These are phyloP conservation scores for Eristalinus sepulchralis DNA, from an alignment of 2,888 invertebrate genomes.

Conservation along the genomic window DNA sequence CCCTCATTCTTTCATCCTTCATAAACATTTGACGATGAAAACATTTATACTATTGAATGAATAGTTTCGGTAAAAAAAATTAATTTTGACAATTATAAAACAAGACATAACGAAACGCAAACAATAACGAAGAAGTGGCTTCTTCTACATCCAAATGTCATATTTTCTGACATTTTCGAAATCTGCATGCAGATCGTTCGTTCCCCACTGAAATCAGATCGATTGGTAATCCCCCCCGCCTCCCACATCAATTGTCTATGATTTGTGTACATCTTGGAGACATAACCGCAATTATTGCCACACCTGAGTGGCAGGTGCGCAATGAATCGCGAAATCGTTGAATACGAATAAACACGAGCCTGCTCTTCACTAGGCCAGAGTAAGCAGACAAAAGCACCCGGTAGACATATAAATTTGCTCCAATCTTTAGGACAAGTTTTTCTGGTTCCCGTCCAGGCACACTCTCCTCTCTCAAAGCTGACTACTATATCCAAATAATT, in stretches of 20 bases:
- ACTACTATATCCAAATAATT: conserved; percentile 21
- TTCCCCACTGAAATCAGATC: background rate
- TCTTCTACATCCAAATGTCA: background rate
- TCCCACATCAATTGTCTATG: background rate
- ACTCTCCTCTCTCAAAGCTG: conserved; percentile 7
- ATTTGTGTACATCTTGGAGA: background rate
- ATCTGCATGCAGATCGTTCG: background rate
- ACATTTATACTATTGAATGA: no score
- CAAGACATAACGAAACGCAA: no score
- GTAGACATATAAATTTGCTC: background rate
- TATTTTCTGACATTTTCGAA: background rate
- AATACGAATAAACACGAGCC: background rate
- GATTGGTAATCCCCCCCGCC: background rate
- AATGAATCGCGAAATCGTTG: background rate
- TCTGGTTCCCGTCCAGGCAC: background rate
- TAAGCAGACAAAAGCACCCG: background rate
- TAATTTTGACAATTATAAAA: no score
- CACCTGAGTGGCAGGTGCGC: background rate
- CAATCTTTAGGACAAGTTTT: conserved; percentile 3
- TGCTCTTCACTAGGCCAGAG: background rate
- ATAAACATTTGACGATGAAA: no score
- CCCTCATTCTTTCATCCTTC: no score
- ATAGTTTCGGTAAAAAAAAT: no score
- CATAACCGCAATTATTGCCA: background rate
- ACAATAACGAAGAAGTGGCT: no score